Percentiles rank a stretch among this genome's conserved stretches.
Evolutionary conservation across 2,888 invertebrate species (phyloP).

Genomic region (Coleophora deauratella): DNA sequence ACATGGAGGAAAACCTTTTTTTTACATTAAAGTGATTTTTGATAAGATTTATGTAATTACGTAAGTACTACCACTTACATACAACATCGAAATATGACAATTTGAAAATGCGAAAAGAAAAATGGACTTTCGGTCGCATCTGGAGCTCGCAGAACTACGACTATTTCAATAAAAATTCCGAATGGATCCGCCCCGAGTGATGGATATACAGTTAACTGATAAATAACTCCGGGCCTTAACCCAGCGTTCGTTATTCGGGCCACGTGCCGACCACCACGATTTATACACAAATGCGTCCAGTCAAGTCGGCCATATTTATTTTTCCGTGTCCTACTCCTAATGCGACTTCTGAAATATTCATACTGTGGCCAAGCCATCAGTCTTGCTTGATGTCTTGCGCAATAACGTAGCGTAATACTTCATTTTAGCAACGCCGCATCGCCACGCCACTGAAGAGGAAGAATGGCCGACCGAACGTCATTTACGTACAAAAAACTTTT

Average conservation of each 20-base stretch:
- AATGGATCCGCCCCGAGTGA: conserved; percentile 31
- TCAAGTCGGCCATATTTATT: conserved; percentile 65
- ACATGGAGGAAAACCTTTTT: too few relatives aligned
- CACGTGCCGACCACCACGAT: conserved; percentile 58
- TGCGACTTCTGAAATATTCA: conserved; percentile 69
- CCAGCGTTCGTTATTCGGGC: conserved; percentile 46
- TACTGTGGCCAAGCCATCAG: conserved; percentile 59
- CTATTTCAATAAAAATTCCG: conserved; percentile 51
- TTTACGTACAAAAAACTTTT: too few relatives aligned
- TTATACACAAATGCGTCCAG: conserved; percentile 66
- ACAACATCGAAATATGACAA: too few relatives aligned
- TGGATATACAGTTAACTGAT: conserved; percentile 55
- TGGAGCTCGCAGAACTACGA: neutral
- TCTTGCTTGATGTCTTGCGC: conserved; percentile 53
- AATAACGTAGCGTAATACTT: conserved; percentile 48
- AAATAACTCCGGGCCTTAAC: conserved; percentile 39
- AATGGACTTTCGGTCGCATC: too few relatives aligned
- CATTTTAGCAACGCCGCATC: conserved; percentile 23
- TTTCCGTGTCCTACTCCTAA: conserved; percentile 66
- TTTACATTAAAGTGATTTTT: too few relatives aligned
- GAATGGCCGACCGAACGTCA: too few relatives aligned
- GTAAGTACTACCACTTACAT: too few relatives aligned
- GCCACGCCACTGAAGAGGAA: too few relatives aligned
- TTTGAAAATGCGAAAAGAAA: too few relatives aligned
- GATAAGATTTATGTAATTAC: too few relatives aligned